Evolutionary conservation across 92 coral and sea anemone species (phyloP), one percentile per base, ranked within the genome.

Genomic region (Pocillopora meandrina): DNA sequence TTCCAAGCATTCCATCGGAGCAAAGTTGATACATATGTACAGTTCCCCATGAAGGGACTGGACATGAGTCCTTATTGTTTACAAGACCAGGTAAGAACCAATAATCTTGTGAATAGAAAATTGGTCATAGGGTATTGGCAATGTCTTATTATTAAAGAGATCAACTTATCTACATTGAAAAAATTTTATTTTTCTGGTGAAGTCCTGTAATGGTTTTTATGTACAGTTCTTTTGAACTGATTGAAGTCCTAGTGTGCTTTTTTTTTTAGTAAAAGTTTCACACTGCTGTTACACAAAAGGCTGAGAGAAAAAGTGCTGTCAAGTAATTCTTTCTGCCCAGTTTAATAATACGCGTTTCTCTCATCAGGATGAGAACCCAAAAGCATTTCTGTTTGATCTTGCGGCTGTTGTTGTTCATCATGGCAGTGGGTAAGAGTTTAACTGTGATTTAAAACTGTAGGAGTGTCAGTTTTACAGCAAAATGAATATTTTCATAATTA

Each of bases 371-470:
- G 90, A 80, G 26, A 74, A 80, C 23, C 85, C 92, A 12, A 92
- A 96, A 78, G 92, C 98, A 31, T 90, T 84, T 66, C 62, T 91
- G 60, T 96, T 94, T 86, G 95, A 94, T 79, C 90, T 96, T 79
- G 98, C 98, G 15, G 98, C 98, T 23, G 95, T 92, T 61, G 93
- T 96, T 20, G 98, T 96, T 21, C 98, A 96, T 65, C 98, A 96
- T 85, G 98, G 98, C 75, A 96, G 98, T 90, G 98, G 98, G 98
- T 96, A 66, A 92, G 98, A 47, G 15, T 19, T 13, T 15, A 19
- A 47, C 3, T 49, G 18, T 42, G 9, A 11, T 18, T 70, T 52
- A 35, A 17, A 65, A 55, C 14, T 55, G 2, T 1, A 5, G 33
- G 16, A 10, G 26, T 23, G 2, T 34, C 52, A 42, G 5, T 35